Conservation (phyloP, 1,140 invertebrate genomes). For the Euwallacea similis region DNA sequence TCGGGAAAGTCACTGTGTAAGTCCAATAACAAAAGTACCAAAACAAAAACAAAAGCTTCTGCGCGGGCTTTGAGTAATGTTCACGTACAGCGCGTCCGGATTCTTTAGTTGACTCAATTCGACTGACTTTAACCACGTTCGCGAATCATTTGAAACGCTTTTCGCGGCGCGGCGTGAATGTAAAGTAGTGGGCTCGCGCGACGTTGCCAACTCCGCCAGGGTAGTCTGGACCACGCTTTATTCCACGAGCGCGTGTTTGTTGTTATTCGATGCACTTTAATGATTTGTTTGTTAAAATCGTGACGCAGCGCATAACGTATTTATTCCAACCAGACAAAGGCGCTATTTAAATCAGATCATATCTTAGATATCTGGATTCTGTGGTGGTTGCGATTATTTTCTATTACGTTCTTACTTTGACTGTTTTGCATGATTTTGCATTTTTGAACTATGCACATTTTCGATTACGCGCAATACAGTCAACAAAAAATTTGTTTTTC, state of each 20-base stretch:
- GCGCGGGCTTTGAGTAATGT: conserved; percentile 14
- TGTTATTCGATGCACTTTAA: conserved; percentile 35
- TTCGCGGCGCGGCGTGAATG: conserved; percentile 22
- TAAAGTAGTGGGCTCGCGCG: conserved; percentile 25
- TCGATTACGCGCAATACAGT: too few relatives aligned
- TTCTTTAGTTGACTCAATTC: neutral
- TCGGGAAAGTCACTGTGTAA: conserved; percentile 28
- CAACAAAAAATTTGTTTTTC: too few relatives aligned
- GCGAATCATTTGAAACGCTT: conserved; percentile 30
- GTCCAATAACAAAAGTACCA: conserved; percentile 15
- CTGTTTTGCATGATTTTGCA: too few relatives aligned
- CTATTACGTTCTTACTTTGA: neutral
- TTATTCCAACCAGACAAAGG: conserved; percentile 27
- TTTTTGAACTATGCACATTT: too few relatives aligned
- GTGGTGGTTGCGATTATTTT: neutral
- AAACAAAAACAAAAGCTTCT: conserved; percentile 36
- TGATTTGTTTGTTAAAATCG: conserved; percentile 34
- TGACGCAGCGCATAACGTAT: conserved; percentile 24
- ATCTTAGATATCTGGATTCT: conserved; percentile 31
- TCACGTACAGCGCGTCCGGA: conserved; percentile 4
- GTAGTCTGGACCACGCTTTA: conserved; percentile 3
- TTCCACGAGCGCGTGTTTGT: conserved; percentile 30
- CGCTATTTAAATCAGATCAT: conserved; percentile 33
- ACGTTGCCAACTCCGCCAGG: conserved; percentile 24
- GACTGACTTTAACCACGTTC: conserved; percentile 28